Percentiles rank a stretch among this genome's conserved stretches.
phyloP scores from a whole-genome alignment of 2,113 vertebrate genomes.

The Condylura cristata region DNA sequence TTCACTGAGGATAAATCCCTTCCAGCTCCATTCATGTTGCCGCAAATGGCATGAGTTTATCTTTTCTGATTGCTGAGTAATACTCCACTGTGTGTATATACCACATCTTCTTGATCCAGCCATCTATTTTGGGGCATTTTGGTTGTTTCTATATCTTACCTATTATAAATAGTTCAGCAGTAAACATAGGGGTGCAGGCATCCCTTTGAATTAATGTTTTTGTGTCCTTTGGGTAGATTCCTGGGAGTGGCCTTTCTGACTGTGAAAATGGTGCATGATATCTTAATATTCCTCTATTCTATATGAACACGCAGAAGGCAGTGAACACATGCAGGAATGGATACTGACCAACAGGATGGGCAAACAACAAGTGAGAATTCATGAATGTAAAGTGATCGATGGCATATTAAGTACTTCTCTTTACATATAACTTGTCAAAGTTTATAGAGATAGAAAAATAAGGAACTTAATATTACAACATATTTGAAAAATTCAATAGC shows the following conservation, averaged over 20 bases:
- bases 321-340: background rate
- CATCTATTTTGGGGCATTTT: too few species aligned
- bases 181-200: too few species aligned
- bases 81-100: too few species aligned
- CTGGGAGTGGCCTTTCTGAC: background rate
- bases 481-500: background rate
- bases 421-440: background rate
- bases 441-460: background rate
- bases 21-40: too few species aligned
- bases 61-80: too few species aligned
- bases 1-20: too few species aligned
- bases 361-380: background rate
- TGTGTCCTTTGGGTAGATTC: slow-evolving; percentile 27
- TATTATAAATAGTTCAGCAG: too few species aligned
- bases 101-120: too few species aligned
- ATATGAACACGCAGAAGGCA: background rate
- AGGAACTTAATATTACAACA: background rate
- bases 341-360: background rate
- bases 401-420: background rate
- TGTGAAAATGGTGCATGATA: slow-evolving; percentile 36
- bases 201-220: too few species aligned
- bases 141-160: too few species aligned
- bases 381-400: background rate
- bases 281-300: background rate
- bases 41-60: too few species aligned